phyloP scores from a whole-genome alignment of 2,888 invertebrate species.

The Aplocera efformata region DNA sequence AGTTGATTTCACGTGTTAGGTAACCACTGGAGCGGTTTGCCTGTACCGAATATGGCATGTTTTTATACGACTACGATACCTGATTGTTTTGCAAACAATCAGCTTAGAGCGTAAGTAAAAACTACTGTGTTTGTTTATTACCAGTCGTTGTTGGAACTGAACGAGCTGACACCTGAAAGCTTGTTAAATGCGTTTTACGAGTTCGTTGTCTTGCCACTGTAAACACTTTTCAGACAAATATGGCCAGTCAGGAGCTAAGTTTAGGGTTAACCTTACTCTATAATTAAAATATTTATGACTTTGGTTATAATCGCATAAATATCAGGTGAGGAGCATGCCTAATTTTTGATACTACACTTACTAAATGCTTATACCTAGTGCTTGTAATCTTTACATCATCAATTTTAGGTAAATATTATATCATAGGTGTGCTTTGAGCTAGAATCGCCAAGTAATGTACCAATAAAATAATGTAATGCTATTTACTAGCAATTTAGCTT shows the following conservation, averaged over 20 bases:
- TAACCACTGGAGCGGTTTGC: conserved; percentile 17
- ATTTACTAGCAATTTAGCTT: conserved; percentile 63
- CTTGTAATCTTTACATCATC: too few species aligned
- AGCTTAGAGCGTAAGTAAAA: conserved; percentile 11
- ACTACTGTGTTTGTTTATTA: conserved; percentile 15
- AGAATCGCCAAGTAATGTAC: conserved; percentile 31
- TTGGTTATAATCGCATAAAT: too few species aligned
- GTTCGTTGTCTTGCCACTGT: conserved; percentile 73
- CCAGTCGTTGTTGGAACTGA: conserved; percentile 8
- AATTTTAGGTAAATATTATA: too few species aligned
- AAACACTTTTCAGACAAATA: conserved; percentile 59
- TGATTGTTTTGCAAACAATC: conserved; percentile 23
- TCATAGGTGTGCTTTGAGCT: too few species aligned
- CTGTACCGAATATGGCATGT: conserved; percentile 19
- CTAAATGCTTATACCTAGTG: too few species aligned
- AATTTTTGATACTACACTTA: too few species aligned
- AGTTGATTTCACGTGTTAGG: conserved; percentile 25
- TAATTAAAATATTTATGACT: too few species aligned
- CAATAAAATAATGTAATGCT: conserved; percentile 44
- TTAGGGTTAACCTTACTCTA: too few species aligned
- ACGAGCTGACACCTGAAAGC: conserved; percentile 38
- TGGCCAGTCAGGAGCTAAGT: too few species aligned
- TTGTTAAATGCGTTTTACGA: conserved; percentile 67
- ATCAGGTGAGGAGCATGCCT: too few species aligned
- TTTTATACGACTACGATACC: conserved; percentile 19